Conservation (phyloP, 1,140 invertebrate genomes). For the Anastrepha ludens region DNA sequence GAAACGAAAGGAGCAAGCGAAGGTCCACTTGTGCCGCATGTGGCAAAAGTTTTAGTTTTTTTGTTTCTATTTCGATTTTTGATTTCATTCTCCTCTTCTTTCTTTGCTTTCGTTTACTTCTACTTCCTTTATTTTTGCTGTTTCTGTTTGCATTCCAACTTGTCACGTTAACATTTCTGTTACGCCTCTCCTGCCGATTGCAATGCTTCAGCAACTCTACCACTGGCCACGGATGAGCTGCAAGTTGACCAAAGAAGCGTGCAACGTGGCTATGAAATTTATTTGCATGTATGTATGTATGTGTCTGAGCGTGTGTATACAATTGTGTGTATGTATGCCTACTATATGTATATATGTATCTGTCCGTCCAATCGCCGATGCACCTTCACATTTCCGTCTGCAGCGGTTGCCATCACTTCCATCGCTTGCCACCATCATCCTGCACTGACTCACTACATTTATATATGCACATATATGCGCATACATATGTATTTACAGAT, state of each 20-base stretch:
- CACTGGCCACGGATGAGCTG: not conserved
- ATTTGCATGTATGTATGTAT: not conserved
- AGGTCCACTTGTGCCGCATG: constrained; percentile 10
- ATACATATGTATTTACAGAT: no score
- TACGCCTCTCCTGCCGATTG: not conserved
- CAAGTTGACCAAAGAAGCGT: not conserved
- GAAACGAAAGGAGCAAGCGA: not conserved
- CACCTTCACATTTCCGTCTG: not conserved
- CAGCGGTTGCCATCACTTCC: not conserved
- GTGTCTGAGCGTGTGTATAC: not conserved
- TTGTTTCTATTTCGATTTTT: not conserved
- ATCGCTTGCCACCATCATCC: not conserved
- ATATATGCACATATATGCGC: no score
- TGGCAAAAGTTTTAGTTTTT: constrained; percentile 7
- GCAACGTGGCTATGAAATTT: not conserved
- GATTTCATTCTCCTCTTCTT: not conserved
- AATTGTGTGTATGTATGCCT: not conserved
- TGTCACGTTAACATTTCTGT: not conserved
- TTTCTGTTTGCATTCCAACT: constrained; percentile 11
- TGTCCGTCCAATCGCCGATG: constrained; percentile 8
- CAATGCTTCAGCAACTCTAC: not conserved
- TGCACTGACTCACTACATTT: not conserved
- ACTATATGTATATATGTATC: not conserved
- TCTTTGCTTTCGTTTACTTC: not conserved
- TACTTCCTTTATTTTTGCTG: not conserved